These are phyloP conservation scores for Andrena camellia DNA, from an alignment of 2,888 invertebrate species.

Conservation along the genomic window DNA sequence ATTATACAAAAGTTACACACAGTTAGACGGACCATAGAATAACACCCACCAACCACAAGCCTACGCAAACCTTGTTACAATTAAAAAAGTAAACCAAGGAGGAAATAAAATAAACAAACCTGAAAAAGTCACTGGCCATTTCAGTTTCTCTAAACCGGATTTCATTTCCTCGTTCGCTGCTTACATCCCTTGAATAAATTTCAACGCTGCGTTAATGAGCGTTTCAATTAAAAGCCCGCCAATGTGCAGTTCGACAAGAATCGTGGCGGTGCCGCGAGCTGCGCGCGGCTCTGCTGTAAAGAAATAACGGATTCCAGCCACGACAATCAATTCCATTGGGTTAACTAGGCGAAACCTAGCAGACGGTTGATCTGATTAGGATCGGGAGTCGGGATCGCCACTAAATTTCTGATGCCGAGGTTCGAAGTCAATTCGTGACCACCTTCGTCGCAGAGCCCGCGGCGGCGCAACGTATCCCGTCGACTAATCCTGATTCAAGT, in stretches of 20 bases:
- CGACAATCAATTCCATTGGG: constrained; percentile 54
- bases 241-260: neutral
- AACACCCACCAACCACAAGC: no score
- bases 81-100: neutral
- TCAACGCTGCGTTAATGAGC: neutral
- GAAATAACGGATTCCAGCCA: constrained; percentile 50
- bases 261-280: neutral
- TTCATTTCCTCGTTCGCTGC: neutral
- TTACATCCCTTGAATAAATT: neutral
- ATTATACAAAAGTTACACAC: neutral
- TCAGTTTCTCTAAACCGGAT: neutral
- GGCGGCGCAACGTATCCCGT: constrained; percentile 46
- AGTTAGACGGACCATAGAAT: neutral
- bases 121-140: neutral
- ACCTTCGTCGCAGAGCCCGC: constrained; percentile 34
- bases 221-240: neutral
- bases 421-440: constrained; percentile 65
- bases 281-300: neutral
- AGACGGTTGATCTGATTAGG: constrained; percentile 60
- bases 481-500: constrained; percentile 82
- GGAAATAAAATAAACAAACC: neutral
- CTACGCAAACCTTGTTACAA: neutral
- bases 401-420: constrained; percentile 69
- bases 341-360: constrained; percentile 52
- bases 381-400: constrained; percentile 26